Evolutionary conservation across 2,888 invertebrate genomes (phyloP).

Genomic region (Tridacna crocea): DNA sequence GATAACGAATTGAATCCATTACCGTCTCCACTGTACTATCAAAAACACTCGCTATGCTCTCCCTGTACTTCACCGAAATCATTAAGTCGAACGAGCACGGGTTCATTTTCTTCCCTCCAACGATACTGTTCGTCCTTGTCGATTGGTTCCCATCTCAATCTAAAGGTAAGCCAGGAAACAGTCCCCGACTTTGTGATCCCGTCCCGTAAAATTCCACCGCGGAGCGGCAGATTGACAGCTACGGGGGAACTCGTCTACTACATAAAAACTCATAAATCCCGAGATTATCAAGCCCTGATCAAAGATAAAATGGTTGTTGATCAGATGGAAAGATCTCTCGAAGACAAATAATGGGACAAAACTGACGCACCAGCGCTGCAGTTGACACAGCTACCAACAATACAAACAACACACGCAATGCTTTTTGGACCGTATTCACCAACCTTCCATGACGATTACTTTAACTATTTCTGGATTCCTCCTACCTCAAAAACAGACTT

Average conservation of each 20-base stretch:
- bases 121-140: slow-evolving; percentile 11
- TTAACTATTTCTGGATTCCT: too few relatives aligned
- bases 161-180: background rate
- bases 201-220: slow-evolving; percentile 4
- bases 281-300: background rate
- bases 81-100: background rate
- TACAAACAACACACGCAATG: too few relatives aligned
- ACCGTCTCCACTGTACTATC: background rate
- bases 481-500: too few relatives aligned
- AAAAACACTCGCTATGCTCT: background rate
- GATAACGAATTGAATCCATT: background rate
- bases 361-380: too few relatives aligned
- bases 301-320: background rate
- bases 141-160: slow-evolving; percentile 1
- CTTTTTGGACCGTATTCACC: too few relatives aligned
- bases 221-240: background rate
- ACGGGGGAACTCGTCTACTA: background rate
- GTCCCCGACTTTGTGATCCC: background rate
- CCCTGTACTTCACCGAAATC: background rate
- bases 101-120: slow-evolving; percentile 1
- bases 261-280: background rate
- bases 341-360: too few relatives aligned
- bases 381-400: too few relatives aligned
- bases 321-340: background rate
- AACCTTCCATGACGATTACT: too few relatives aligned